Evolutionary conservation across 2,113 vertebrate species (phyloP), one percentile per base, ranked within the genome.

Genomic region (Podarcis muralis): DNA sequence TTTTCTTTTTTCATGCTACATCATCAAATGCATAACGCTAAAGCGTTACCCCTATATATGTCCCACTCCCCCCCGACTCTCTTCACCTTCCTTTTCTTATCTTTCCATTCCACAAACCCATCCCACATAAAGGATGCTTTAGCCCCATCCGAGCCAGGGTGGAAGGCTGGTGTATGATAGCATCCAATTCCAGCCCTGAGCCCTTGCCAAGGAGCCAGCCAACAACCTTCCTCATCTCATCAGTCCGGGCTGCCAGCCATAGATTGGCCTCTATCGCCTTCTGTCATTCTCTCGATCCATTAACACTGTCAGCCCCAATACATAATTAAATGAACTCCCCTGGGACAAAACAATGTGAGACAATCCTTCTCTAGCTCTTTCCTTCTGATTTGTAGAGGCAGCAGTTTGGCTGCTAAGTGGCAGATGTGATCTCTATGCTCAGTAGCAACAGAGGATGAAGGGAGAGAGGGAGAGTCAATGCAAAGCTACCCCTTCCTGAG

Each of bases 171-270:
- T 89, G 88, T 1, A 35, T 40, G 81, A 89, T 53, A 92, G 72
- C 83, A 93, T 80, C 80, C 94, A 93, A 94, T 92, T 95, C 92
- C 86, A 82, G 1, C 48, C 90, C 88, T 90, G 90, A 94, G 84
- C 78, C 66, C 83, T 35, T 92, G 79, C 80, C 87, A 89, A 86
- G 88, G 69, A 93, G 88, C 35, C 89, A 92, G 62, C 88, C 37
- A 89, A 78, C 37, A 88, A 27, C 79, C 79, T 80, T 71, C 65
- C 82, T 95, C 81, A 93, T 94, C 77, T 88, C 89, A 95, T 93
- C 87, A 93, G 81, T 74, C 84, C 85, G 48, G 77, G 82, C 84
- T 89, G 74, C 62, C 75, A 78, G 88, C 20, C 59, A 16, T 87
- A 93, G 92, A 89, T 81, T 88, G 89, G 57, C 20, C 32, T 89